Evolutionary conservation across 2,113 vertebrate genomes (phyloP).

Genomic region (Formicarius rufipectus): DNA sequence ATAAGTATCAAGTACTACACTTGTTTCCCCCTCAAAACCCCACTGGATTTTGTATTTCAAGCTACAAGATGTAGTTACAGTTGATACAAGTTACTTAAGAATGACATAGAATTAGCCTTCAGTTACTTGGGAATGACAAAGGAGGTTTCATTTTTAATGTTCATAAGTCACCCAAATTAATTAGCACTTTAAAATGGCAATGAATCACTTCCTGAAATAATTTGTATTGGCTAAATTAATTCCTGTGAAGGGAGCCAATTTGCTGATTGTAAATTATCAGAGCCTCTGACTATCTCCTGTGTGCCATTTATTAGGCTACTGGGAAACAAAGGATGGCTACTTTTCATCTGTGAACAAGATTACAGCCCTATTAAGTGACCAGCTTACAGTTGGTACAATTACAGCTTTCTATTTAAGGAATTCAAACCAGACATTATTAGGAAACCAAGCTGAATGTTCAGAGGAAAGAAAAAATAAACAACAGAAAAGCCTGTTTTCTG

Average conservation of each 20-base stretch:
- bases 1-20: background rate
- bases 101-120: slow-evolving; percentile 15
- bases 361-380: slow-evolving; percentile 10
- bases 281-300: slow-evolving; percentile 5
- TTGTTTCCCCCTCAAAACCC: background rate
- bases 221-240: slow-evolving; percentile 59
- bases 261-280: slow-evolving; percentile 42
- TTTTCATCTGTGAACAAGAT: slow-evolving; percentile 34
- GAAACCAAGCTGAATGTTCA: background rate
- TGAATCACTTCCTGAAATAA: slow-evolving; percentile 63
- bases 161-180: slow-evolving; percentile 57
- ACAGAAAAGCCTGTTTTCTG: background rate
- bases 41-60: background rate
- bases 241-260: slow-evolving; percentile 54
- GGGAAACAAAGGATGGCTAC: slow-evolving; percentile 42
- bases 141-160: slow-evolving; percentile 47
- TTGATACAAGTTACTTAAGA: background rate
- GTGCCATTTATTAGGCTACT: slow-evolving; percentile 39
- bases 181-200: slow-evolving; percentile 38
- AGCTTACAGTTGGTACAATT: background rate
- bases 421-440: background rate
- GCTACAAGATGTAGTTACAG: background rate
- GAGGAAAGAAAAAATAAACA: background rate
- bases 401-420: slow-evolving; percentile 20
- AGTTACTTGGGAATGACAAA: slow-evolving; percentile 50